Evolutionary conservation across 2,888 invertebrate genomes (phyloP).

Genomic region (Frankliniella intonsa): DNA sequence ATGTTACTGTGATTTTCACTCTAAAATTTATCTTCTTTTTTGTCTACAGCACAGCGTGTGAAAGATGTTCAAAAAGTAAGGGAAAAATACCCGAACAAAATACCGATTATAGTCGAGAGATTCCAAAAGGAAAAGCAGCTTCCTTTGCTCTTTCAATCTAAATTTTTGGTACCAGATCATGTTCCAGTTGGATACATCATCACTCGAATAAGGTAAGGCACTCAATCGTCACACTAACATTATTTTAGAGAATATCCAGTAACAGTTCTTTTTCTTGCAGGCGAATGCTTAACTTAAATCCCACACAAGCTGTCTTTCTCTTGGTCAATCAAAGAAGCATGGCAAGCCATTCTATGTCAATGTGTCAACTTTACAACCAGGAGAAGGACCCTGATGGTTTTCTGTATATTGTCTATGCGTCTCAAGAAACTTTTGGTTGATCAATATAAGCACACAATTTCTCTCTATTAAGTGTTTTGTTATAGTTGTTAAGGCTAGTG

Average conservation of each 20-base stretch:
- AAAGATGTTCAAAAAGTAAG: constrained; percentile 3
- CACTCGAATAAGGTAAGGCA: background rate
- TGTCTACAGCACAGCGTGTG: background rate
- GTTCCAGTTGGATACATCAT: background rate
- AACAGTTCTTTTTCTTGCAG: background rate
- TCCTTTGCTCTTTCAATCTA: background rate
- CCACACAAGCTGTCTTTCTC: background rate
- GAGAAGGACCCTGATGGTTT: constrained; percentile 11
- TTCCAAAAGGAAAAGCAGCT: constrained; percentile 15
- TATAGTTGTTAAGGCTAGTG: background rate
- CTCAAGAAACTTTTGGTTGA: constrained; percentile 5
- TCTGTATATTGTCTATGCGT: background rate
- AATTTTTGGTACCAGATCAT: constrained; percentile 5
- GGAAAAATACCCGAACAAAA: background rate
- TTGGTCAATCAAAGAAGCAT: background rate
- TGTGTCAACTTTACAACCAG: constrained; percentile 1
- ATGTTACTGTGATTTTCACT: too few relatives aligned
- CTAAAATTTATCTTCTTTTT: background rate
- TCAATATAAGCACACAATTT: background rate
- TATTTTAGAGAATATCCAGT: background rate
- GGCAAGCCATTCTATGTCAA: constrained; percentile 1
- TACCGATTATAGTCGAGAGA: constrained; percentile 13
- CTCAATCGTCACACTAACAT: background rate
- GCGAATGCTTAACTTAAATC: background rate
- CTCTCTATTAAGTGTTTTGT: background rate